Percentiles rank a stretch among this genome's conserved stretches.
Evolutionary conservation across 2,113 vertebrate species (phyloP).

Genomic region (Onychorhynchus coronatus): DNA sequence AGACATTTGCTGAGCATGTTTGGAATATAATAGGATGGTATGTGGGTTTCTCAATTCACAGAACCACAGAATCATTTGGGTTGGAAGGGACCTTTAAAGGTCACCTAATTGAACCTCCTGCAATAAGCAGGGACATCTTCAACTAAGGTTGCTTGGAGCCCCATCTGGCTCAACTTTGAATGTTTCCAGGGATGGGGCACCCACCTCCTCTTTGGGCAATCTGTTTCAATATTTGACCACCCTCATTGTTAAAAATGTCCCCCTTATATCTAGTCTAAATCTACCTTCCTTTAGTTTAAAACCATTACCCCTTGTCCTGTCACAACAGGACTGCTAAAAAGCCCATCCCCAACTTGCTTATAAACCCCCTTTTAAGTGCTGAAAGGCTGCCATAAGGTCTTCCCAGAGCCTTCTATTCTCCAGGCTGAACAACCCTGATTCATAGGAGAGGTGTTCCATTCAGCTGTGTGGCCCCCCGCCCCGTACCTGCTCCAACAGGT

Average conservation of each 20-base stretch:
- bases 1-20: neutral
- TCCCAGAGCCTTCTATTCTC: accelerated
- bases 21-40: neutral
- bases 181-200: neutral
- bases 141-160: neutral
- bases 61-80: neutral
- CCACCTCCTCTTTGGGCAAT: no score
- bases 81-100: neutral
- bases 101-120: neutral
- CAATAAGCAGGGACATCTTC: neutral
- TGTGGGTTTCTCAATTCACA: neutral
- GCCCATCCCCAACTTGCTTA: neutral
- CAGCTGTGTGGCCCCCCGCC: neutral
- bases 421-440: neutral
- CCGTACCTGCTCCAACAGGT: neutral
- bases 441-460: neutral
- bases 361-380: neutral
- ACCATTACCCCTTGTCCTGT: neutral
- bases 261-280: neutral
- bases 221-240: neutral
- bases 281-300: neutral
- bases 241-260: neutral
- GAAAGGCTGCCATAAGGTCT: neutral
- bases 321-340: neutral
- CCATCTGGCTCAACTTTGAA: neutral